These are phyloP conservation scores for Pelosia muscerda DNA, from an alignment of 2,888 invertebrate species.

Conservation along the genomic window DNA sequence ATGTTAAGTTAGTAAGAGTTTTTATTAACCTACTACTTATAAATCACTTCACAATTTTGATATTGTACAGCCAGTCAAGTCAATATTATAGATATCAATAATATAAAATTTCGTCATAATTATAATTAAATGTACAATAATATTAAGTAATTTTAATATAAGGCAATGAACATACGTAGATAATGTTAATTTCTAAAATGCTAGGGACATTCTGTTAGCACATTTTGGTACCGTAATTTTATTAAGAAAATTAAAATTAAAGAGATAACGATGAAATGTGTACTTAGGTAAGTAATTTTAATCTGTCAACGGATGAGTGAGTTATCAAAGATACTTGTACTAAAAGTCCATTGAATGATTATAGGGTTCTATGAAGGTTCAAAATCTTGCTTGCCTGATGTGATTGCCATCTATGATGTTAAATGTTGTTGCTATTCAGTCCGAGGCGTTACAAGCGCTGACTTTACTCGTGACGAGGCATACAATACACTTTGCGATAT, in stretches of 20 bases:
- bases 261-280: conserved; percentile 23
- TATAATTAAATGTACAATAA: conserved; percentile 5
- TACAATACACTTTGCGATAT: background rate
- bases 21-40: background rate
- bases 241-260: conserved; percentile 26
- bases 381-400: conserved; percentile 15
- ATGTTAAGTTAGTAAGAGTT: background rate
- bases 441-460: background rate
- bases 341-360: background rate
- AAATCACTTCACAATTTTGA: background rate
- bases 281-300: conserved; percentile 23
- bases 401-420: conserved; percentile 21
- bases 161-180: background rate
- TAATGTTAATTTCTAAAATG: conserved; percentile 34
- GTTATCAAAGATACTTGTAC: background rate
- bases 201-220: conserved; percentile 41
- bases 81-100: conserved; percentile 7
- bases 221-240: conserved; percentile 31
- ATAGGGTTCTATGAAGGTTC: background rate
- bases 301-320: conserved; percentile 4
- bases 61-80: conserved; percentile 14
- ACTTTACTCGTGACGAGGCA: background rate
- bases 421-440: conserved; percentile 23
- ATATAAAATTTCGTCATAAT: background rate
- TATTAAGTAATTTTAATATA: conserved; percentile 9